These are phyloP conservation scores for Pediacus dermestoides DNA, from an alignment of 2,888 invertebrate species.

Conservation along the genomic window DNA sequence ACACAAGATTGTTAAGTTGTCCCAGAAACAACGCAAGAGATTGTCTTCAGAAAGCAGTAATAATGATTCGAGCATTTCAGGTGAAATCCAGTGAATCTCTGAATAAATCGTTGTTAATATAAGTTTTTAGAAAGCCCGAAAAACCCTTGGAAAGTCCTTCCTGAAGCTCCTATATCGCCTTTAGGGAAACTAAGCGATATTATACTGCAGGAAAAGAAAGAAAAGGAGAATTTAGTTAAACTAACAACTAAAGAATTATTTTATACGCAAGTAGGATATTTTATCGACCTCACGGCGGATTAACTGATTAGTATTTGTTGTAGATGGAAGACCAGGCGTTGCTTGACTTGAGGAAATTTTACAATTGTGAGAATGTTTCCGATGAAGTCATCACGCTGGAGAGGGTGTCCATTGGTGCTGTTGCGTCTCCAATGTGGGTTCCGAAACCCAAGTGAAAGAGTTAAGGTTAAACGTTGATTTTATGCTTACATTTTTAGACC, in stretches of 20 bases:
- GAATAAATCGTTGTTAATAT: slow-evolving; percentile 3
- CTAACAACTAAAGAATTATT: slow-evolving; percentile 69
- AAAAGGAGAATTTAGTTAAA: slow-evolving; percentile 67
- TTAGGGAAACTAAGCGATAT: too few species aligned
- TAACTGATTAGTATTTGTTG: slow-evolving; percentile 9
- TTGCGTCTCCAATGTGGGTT: slow-evolving; percentile 62
- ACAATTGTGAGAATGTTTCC: slow-evolving; percentile 64
- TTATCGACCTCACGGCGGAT: neutral
- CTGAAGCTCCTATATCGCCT: slow-evolving; percentile 51
- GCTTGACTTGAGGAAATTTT: slow-evolving; percentile 70
- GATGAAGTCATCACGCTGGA: slow-evolving; percentile 73
- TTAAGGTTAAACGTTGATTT: too few species aligned
- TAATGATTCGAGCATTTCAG: slow-evolving; percentile 4
- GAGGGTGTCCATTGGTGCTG: slow-evolving; percentile 56
- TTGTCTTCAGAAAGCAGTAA: slow-evolving; percentile 53
- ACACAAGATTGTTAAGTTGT: slow-evolving; percentile 52
- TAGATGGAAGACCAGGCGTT: slow-evolving; percentile 82
- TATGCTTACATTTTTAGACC: too few species aligned
- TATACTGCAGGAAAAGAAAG: slow-evolving; percentile 68
- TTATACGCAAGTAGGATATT: slow-evolving; percentile 65
- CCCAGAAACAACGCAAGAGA: slow-evolving; percentile 64
- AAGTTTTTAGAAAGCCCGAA: slow-evolving; percentile 40
- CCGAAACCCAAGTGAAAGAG: too few species aligned
- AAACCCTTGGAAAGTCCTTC: slow-evolving; percentile 51
- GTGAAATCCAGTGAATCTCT: slow-evolving; percentile 2